phyloP scores from a whole-genome alignment of 2,888 invertebrate genomes.

The Folsomia candida region DNA sequence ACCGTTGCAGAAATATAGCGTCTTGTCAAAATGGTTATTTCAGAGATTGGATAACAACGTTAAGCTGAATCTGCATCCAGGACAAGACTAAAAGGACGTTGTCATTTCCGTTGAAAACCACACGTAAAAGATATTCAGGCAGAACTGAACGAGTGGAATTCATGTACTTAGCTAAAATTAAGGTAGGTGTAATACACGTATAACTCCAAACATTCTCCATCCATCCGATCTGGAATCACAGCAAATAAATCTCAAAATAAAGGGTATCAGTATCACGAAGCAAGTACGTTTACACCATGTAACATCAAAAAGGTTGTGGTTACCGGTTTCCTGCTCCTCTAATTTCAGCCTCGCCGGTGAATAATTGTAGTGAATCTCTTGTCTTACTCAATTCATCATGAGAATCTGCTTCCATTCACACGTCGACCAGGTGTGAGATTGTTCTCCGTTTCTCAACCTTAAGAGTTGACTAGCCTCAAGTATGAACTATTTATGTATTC shows the following conservation, averaged over 20 bases:
- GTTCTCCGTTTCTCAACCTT: no score
- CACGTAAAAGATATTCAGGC: not conserved
- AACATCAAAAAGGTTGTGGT: not conserved
- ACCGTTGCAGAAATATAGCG: not conserved
- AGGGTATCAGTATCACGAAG: not conserved
- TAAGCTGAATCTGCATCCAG: not conserved
- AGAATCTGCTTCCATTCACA: not conserved
- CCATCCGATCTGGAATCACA: constrained; percentile 7
- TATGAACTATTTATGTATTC: not conserved
- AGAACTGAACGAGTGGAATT: not conserved
- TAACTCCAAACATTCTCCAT: not conserved
- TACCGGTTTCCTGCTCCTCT: not conserved
- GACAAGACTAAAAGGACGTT: no score
- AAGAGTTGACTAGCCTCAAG: not conserved
- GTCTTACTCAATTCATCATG: not conserved
- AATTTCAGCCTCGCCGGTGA: not conserved
- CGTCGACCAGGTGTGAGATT: not conserved
- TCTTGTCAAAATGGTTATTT: constrained; percentile 3
- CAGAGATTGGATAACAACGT: not conserved
- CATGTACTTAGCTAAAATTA: not conserved
- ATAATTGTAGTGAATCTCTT: not conserved
- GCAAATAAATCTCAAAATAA: constrained; percentile 4
- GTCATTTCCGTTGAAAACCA: not conserved
- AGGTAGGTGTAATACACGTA: not conserved
- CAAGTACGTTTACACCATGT: not conserved